Conservation (phyloP, 2,888 invertebrate species). For the Philereme transversata region DNA sequence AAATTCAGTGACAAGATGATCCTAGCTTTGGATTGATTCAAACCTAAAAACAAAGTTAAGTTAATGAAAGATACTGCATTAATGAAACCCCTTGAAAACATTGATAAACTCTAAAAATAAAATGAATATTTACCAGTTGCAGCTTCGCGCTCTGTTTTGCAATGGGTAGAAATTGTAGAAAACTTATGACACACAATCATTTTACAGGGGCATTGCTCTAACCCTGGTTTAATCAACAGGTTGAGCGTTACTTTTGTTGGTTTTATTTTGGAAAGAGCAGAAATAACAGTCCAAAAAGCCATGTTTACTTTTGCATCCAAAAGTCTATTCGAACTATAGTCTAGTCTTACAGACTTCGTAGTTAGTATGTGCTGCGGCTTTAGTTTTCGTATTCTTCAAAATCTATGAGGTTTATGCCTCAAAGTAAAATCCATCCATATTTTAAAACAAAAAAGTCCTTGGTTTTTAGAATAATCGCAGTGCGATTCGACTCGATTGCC, state of each 20-base stretch:
- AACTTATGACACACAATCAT: conserved; percentile 1
- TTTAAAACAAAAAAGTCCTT: too few species aligned
- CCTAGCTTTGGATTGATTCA: conserved; percentile 57
- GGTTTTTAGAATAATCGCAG: too few species aligned
- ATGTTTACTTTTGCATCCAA: conserved; percentile 5
- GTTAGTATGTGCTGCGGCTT: too few species aligned
- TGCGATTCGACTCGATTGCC: too few species aligned
- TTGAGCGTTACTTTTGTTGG: conserved; percentile 1
- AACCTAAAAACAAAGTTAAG: conserved; percentile 42
- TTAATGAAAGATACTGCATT: too few species aligned
- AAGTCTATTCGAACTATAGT: not conserved
- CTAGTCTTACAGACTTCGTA: too few species aligned
- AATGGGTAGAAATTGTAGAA: conserved; percentile 12
- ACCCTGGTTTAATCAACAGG: conserved; percentile 1
- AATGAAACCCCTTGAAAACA: too few species aligned
- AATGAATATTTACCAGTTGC: conserved; percentile 10
- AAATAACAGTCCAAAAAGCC: conserved; percentile 10
- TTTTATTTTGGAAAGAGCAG: conserved; percentile 6
- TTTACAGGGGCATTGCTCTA: conserved; percentile 1
- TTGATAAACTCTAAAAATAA: not conserved
- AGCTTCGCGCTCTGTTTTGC: conserved; percentile 1
- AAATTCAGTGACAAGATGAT: conserved; percentile 71
- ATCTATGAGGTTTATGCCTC: not conserved
- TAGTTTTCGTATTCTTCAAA: not conserved
- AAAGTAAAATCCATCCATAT: too few species aligned